phyloP scores from a whole-genome alignment of 1,140 invertebrate genomes.

The Hypsibius dujardini region DNA sequence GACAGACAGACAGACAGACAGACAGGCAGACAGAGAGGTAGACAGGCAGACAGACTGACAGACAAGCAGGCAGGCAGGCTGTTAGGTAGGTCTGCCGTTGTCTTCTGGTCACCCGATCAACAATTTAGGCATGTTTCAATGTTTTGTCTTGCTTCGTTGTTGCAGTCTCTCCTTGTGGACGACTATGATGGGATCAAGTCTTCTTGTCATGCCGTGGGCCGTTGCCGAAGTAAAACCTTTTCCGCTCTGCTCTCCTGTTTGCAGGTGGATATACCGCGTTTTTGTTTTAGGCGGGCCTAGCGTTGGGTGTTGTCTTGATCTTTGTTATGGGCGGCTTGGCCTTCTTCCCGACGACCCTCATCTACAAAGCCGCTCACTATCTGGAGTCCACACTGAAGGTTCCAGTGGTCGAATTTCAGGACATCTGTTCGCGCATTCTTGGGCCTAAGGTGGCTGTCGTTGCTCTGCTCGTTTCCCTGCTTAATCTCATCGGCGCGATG shows the following conservation, averaged over 20 bases:
- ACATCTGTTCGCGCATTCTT: conserved; percentile 3
- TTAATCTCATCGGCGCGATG: conserved; percentile 64
- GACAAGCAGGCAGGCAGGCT: too few species aligned
- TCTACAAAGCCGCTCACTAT: conserved; percentile 16
- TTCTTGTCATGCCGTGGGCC: conserved; percentile 80
- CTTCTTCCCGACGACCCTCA: conserved; percentile 14
- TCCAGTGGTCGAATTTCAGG: conserved; percentile 8
- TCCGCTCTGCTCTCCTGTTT: neutral
- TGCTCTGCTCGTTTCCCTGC: conserved; percentile 55
- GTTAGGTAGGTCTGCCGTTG: too few species aligned
- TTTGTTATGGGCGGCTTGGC: conserved; percentile 43
- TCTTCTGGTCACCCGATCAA: too few species aligned
- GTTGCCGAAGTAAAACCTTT: conserved; percentile 41
- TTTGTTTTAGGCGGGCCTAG: conserved; percentile 48
- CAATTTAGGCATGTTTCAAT: too few species aligned
- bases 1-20: too few species aligned
- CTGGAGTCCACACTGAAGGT: neutral
- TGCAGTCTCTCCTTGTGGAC: conserved; percentile 61
- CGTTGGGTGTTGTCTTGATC: conserved; percentile 51
- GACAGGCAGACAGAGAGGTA: too few species aligned
- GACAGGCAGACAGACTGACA: too few species aligned
- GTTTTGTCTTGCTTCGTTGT: neutral
- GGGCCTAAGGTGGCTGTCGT: neutral
- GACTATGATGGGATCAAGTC: conserved; percentile 71
- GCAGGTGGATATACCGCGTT: conserved; percentile 19